phyloP scores from a whole-genome alignment of 2,888 invertebrate species.

The Ligdia adustata region DNA sequence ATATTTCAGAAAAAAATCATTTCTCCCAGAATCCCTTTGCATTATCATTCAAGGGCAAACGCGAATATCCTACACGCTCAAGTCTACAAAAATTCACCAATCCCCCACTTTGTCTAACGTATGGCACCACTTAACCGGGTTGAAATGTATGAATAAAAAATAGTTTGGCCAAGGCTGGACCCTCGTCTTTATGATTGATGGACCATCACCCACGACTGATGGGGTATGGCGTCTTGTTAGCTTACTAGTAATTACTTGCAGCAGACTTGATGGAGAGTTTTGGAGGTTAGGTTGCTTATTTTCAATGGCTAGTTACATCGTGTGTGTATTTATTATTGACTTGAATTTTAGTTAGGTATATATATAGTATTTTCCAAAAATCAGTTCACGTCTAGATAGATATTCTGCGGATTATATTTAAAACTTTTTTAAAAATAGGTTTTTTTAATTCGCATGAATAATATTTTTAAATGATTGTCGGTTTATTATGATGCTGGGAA shows the following conservation, averaged over 20 bases:
- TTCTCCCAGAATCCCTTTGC: no score
- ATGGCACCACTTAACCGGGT: slow-evolving; percentile 36
- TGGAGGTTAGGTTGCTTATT: background rate
- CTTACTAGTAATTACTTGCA: slow-evolving; percentile 24
- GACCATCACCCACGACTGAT: slow-evolving; percentile 24
- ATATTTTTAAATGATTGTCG: no score
- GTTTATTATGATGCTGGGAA: no score
- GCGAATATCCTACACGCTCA: background rate
- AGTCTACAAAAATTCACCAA: slow-evolving; percentile 16
- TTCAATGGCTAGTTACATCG: no score
- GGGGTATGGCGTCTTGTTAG: slow-evolving; percentile 29
- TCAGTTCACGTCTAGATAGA: no score
- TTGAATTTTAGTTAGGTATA: no score
- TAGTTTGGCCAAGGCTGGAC: slow-evolving; percentile 30
- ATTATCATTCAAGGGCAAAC: slow-evolving; percentile 6
- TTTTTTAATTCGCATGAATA: no score
- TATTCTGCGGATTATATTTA: no score
- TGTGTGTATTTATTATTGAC: no score
- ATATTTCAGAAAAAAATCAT: no score
- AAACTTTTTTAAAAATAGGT: no score
- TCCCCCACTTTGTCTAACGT: slow-evolving; percentile 36
- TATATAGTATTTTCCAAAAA: no score
- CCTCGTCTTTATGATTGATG: slow-evolving; percentile 40
- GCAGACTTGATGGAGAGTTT: background rate
- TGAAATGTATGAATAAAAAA: slow-evolving; percentile 45